phyloP scores from a whole-genome alignment of 2,888 invertebrate genomes.

The Mellilla xanthometata region DNA sequence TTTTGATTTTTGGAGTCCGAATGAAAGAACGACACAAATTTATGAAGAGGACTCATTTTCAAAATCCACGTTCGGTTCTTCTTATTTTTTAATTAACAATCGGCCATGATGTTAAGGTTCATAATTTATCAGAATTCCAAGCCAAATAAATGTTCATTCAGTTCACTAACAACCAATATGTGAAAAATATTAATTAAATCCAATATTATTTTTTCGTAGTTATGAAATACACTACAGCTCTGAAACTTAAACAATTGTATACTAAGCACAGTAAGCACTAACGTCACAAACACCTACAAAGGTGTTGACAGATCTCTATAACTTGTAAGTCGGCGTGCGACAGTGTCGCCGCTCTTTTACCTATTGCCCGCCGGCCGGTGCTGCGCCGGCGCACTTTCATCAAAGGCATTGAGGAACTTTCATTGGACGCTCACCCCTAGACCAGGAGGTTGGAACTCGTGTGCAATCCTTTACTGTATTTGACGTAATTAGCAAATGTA shows the following conservation, averaged over 20 bases:
- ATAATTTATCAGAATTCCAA: too few species aligned
- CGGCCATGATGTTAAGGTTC: too few species aligned
- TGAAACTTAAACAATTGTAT: not conserved
- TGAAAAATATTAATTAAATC: too few species aligned
- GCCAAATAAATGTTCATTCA: too few species aligned
- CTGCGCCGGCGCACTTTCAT: slow-evolving; percentile 52
- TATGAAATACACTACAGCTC: too few species aligned
- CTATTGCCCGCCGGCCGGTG: slow-evolving; percentile 47
- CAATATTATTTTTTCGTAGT: too few species aligned
- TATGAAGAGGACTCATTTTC: slow-evolving; percentile 83
- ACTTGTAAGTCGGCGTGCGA: slow-evolving; percentile 41
- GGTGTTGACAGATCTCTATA: slow-evolving; percentile 15
- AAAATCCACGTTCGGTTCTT: too few species aligned
- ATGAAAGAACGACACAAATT: slow-evolving; percentile 84
- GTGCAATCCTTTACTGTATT: too few species aligned
- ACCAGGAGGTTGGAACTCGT: not conserved
- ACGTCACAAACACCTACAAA: slow-evolving; percentile 6
- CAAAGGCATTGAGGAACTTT: slow-evolving; percentile 49
- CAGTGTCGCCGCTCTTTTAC: slow-evolving; percentile 59
- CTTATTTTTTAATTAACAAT: too few species aligned
- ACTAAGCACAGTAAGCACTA: slow-evolving; percentile 1
- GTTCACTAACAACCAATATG: too few species aligned
- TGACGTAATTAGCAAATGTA: too few species aligned
- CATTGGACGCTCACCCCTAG: slow-evolving; percentile 45
- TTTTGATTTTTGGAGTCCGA: slow-evolving; percentile 75